A percentile compares a stretch with the other conserved stretches of the same genome.
These are phyloP conservation scores for Tetraodon nigroviridis DNA, from an alignment of 2,113 vertebrate species.

Conservation along the genomic window DNA sequence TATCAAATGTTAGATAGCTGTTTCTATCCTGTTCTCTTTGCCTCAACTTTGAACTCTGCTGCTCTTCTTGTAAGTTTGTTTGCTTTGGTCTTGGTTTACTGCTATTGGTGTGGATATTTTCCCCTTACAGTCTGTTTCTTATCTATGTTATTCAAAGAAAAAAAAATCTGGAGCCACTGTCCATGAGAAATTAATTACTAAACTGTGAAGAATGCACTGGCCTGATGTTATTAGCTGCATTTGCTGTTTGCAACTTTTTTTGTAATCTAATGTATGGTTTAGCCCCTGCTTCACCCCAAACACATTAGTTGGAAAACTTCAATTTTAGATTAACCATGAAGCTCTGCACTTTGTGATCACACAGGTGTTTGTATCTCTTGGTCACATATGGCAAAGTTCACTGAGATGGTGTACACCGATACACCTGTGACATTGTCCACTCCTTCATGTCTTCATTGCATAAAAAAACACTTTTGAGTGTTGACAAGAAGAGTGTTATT, in stretches of 20 bases:
- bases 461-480: slow-evolving; percentile 21
- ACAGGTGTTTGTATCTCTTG: slow-evolving; percentile 15
- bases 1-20: slow-evolving; percentile 20
- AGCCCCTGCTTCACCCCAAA: slow-evolving; percentile 11
- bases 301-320: slow-evolving; percentile 22
- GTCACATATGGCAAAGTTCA: slow-evolving; percentile 32
- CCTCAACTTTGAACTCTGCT: slow-evolving; percentile 13
- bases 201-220: slow-evolving; percentile 46
- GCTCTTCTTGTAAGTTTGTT: slow-evolving; percentile 33
- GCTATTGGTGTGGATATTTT: slow-evolving; percentile 34
- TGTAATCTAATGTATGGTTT: slow-evolving; percentile 40
- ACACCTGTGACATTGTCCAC: too few relatives aligned
- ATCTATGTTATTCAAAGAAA: slow-evolving; percentile 35
- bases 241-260: slow-evolving; percentile 29
- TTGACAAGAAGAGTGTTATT: slow-evolving; percentile 1
- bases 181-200: slow-evolving; percentile 50
- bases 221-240: slow-evolving; percentile 32
- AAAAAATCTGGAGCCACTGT: slow-evolving; percentile 5
- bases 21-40: slow-evolving; percentile 21
- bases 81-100: slow-evolving; percentile 34
- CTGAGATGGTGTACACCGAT: too few relatives aligned
- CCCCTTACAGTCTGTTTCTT: slow-evolving; percentile 43
- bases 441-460: slow-evolving; percentile 25
- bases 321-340: slow-evolving; percentile 7
- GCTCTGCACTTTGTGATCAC: slow-evolving; percentile 3